Evolutionary conservation across 2,888 invertebrate species (phyloP).

Genomic region (Clunio marinus): DNA sequence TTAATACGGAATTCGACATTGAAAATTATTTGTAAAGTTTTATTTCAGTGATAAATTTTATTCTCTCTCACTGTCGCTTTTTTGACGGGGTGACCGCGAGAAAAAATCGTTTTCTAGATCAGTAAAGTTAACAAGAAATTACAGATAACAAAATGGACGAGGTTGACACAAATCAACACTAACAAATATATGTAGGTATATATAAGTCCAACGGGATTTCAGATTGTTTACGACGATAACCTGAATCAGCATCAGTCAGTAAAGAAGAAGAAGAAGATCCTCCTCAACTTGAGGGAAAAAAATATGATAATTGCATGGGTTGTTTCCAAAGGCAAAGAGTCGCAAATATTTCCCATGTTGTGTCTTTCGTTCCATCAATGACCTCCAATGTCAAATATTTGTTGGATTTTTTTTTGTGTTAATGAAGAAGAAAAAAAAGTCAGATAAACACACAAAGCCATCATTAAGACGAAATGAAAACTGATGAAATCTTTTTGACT

Average conservation of each 20-base stretch:
- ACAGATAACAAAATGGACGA: too few relatives aligned
- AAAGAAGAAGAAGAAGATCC: background rate
- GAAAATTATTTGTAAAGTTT: background rate
- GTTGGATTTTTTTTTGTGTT: background rate
- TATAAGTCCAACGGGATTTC: background rate
- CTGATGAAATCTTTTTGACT: conserved; percentile 23
- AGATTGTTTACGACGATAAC: too few relatives aligned
- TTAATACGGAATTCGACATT: background rate
- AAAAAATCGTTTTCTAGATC: too few relatives aligned
- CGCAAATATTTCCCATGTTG: background rate
- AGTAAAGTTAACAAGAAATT: too few relatives aligned
- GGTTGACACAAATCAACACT: too few relatives aligned
- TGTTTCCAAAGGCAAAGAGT: background rate
- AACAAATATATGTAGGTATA: too few relatives aligned
- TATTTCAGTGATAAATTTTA: background rate
- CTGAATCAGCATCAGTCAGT: too few relatives aligned
- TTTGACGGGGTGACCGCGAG: too few relatives aligned
- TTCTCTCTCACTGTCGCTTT: background rate
- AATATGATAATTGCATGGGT: conserved; percentile 20
- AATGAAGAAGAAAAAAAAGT: conserved; percentile 1
- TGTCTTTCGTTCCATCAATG: conserved; percentile 7
- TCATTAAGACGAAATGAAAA: background rate
- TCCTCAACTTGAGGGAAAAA: background rate
- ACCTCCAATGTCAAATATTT: conserved; percentile 32
- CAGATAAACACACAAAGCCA: background rate